Evolutionary conservation across 2,113 vertebrate species (phyloP).

Genomic region (Martes martes): DNA sequence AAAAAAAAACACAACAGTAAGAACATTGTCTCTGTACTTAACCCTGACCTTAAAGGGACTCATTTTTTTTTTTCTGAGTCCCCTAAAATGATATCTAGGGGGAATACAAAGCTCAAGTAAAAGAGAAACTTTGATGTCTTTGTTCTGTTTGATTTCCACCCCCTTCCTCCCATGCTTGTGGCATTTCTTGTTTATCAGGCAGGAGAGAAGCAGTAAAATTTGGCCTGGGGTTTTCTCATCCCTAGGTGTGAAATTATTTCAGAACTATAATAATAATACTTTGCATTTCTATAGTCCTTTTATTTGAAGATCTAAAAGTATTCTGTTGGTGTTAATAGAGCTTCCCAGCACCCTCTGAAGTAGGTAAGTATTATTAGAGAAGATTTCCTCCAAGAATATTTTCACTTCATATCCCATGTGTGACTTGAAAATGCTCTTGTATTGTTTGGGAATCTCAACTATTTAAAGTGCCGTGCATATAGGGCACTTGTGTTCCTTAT

Average conservation of each 20-base stretch:
- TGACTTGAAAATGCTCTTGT: constrained; percentile 67
- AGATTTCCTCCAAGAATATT: constrained; percentile 58
- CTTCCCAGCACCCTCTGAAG: constrained; percentile 66
- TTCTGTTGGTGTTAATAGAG: constrained; percentile 71
- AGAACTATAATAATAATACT: constrained; percentile 69
- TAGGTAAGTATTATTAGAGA: constrained; percentile 67
- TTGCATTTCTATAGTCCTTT: constrained; percentile 71
- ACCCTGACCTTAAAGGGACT: not conserved
- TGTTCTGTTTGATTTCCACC: constrained; percentile 54
- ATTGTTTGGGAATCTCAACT: constrained; percentile 55
- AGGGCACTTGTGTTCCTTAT: not conserved
- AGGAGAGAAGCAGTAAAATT: constrained; percentile 62
- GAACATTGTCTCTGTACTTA: not conserved
- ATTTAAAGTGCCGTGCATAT: constrained; percentile 17
- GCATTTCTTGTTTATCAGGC: constrained; percentile 65
- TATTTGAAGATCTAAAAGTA: constrained; percentile 73
- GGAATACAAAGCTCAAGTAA: not conserved
- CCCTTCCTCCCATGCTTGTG: not conserved
- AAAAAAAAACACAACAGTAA: not conserved
- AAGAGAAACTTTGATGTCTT: constrained; percentile 46
- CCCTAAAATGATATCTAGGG: not conserved
- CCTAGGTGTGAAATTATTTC: constrained; percentile 74
- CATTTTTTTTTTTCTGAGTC: not conserved
- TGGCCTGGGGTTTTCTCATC: constrained; percentile 72
- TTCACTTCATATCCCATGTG: constrained; percentile 48